Evolutionary conservation across 2,888 invertebrate genomes (phyloP).

Genomic region (Drosophila affinis): DNA sequence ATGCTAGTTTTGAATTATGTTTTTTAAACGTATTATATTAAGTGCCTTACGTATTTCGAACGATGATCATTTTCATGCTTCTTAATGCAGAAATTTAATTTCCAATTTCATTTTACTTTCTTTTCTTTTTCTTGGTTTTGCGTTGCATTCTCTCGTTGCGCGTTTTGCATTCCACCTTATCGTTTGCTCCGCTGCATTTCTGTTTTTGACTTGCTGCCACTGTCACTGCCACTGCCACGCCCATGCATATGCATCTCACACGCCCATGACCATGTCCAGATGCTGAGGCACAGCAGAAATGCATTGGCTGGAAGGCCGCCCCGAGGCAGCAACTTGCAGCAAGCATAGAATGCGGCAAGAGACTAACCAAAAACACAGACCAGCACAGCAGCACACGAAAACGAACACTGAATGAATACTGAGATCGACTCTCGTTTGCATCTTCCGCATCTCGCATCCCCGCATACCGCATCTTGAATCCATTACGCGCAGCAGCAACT

Average conservation of each 20-base stretch:
- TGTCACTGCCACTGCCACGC: slow-evolving; percentile 19
- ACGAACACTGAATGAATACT: slow-evolving; percentile 4
- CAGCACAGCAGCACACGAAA: slow-evolving; percentile 11
- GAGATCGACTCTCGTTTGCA: not conserved
- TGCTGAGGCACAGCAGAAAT: slow-evolving; percentile 26
- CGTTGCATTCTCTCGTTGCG: slow-evolving; percentile 3
- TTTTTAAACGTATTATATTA: slow-evolving; percentile 1
- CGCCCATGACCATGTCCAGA: slow-evolving; percentile 14
- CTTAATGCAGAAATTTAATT: slow-evolving; percentile 20
- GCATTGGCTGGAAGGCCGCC: slow-evolving; percentile 27
- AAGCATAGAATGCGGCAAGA: slow-evolving; percentile 24
- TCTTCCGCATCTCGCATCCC: not conserved
- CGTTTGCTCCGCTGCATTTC: slow-evolving; percentile 13
- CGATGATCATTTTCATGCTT: slow-evolving; percentile 34
- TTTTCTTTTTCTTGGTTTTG: slow-evolving; percentile 12
- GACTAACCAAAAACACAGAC: slow-evolving; percentile 25
- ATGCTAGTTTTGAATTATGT: slow-evolving; percentile 34
- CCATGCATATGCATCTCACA: slow-evolving; percentile 7
- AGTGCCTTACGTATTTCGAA: slow-evolving; percentile 16
- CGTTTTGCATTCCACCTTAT: slow-evolving; percentile 2
- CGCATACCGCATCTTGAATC: slow-evolving; percentile 32
- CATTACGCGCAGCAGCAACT: slow-evolving; percentile 32
- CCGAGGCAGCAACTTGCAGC: slow-evolving; percentile 33
- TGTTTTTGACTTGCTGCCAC: slow-evolving; percentile 32
- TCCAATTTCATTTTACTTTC: slow-evolving; percentile 26